Evolutionary conservation across 2,113 vertebrate species (phyloP).

Genomic region (Lagopus muta): DNA sequence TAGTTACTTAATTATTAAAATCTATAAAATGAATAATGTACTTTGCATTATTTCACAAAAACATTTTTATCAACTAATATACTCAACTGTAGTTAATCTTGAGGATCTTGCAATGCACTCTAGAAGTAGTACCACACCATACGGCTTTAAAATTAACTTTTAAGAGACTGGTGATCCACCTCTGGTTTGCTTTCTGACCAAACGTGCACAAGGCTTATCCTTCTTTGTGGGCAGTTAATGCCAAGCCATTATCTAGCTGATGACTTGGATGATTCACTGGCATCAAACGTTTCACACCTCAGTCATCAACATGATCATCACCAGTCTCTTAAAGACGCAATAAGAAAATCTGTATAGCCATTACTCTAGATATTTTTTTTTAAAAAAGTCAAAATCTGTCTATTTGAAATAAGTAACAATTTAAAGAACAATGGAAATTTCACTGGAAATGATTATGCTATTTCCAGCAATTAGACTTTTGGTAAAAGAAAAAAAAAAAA

Average conservation of each 20-base stretch:
- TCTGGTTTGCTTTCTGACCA: background rate
- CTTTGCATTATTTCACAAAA: background rate
- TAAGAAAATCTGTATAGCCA: background rate
- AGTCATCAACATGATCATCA: background rate
- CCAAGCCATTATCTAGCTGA: background rate
- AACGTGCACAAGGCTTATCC: background rate
- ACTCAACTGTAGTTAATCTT: background rate
- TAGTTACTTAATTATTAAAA: background rate
- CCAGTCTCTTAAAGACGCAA: background rate
- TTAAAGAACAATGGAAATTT: constrained; percentile 21
- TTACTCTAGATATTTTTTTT: background rate
- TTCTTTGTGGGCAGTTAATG: background rate
- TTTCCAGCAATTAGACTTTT: constrained; percentile 47
- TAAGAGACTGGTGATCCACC: background rate
- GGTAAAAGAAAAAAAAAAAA: constrained; percentile 20
- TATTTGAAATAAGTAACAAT: background rate
- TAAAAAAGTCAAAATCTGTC: background rate
- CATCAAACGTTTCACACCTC: background rate
- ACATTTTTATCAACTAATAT: background rate
- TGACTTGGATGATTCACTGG: background rate
- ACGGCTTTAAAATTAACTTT: constrained; percentile 44
- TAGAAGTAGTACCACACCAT: background rate
- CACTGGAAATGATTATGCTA: background rate
- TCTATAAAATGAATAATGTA: background rate
- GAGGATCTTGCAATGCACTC: background rate